Conservation (phyloP, 2,113 vertebrate genomes). For the Phycodurus eques region DNA sequence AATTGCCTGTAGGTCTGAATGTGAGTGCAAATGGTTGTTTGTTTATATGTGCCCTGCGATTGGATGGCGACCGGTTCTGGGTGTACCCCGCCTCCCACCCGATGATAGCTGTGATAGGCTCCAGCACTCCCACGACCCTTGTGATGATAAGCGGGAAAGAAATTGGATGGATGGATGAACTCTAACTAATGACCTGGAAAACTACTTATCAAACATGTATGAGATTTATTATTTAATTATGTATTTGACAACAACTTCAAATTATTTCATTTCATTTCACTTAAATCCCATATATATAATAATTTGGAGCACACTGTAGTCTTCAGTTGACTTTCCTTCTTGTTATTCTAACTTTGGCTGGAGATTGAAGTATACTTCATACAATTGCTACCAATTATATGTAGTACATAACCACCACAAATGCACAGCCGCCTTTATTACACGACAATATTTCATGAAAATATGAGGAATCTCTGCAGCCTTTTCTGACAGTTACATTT, state of each 20-base stretch:
- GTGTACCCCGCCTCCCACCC: no score
- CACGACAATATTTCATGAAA: background rate
- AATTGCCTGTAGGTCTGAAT: no score
- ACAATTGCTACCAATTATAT: background rate
- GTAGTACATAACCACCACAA: background rate
- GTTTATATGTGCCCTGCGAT: no score
- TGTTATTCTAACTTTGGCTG: background rate
- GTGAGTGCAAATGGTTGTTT: no score
- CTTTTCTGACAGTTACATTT: background rate
- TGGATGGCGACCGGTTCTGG: no score
- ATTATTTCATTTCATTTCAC: background rate
- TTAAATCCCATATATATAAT: background rate
- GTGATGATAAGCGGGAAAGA: no score
- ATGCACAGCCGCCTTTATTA: background rate
- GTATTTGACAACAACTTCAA: no score
- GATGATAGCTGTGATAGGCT: no score
- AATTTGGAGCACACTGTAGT: background rate
- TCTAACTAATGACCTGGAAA: background rate
- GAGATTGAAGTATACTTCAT: background rate
- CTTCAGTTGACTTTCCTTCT: background rate
- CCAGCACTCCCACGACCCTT: no score
- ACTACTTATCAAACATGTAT: background rate
- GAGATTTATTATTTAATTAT: background rate
- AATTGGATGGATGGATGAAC: no score
- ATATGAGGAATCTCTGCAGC: background rate